Conservation (phyloP, 2,888 invertebrate genomes). For the Amphimallon solstitiale region DNA sequence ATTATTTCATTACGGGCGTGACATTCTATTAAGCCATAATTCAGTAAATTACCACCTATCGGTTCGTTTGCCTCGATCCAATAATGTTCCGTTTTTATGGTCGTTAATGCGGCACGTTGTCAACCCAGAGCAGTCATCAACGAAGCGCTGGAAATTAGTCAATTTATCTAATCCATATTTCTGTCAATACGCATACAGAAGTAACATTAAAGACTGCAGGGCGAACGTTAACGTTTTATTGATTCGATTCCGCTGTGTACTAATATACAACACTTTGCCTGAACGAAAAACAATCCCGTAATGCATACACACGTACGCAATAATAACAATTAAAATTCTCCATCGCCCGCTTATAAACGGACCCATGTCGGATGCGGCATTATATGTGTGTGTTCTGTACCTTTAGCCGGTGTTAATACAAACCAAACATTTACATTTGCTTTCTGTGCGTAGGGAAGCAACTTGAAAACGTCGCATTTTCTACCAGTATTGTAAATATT, state of each 20-base stretch:
- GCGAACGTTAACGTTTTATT: background rate
- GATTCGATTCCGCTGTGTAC: background rate
- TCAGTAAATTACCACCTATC: constrained; percentile 14
- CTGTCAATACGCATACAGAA: constrained; percentile 8
- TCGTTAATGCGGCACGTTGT: constrained; percentile 9
- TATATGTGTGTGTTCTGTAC: background rate
- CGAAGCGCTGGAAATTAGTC: constrained; percentile 2
- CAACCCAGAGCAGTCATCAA: background rate
- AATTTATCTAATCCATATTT: constrained; percentile 15
- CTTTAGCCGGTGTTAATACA: constrained; percentile 15
- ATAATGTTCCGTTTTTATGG: constrained; percentile 14
- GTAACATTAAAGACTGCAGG: background rate
- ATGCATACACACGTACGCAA: background rate
- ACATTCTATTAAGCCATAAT: background rate
- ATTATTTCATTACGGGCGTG: background rate
- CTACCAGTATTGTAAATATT: constrained; percentile 76
- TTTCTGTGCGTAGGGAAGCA: constrained; percentile 79
- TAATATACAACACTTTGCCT: too few relatives aligned
- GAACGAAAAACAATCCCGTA: background rate
- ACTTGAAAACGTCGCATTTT: constrained; percentile 74
- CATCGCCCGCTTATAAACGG: too few relatives aligned
- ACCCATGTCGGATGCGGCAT: background rate
- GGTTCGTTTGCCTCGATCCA: background rate
- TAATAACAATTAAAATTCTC: too few relatives aligned
- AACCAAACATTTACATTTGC: constrained; percentile 64